Evolutionary conservation across 2,888 invertebrate species (phyloP), one percentile per base, ranked within the genome.

Genomic region (Pyralis farinalis): DNA sequence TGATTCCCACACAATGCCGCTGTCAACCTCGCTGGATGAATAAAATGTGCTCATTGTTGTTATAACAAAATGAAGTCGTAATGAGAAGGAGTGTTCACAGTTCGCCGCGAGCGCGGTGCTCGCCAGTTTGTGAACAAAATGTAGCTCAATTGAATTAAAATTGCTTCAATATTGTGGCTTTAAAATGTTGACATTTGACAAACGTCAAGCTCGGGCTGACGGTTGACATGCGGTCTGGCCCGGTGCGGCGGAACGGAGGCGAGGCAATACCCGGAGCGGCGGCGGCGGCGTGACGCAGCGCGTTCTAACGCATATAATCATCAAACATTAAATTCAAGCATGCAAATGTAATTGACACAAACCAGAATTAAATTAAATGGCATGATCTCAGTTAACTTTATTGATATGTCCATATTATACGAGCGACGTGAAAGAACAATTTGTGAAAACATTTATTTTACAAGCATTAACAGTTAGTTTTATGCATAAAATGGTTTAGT

Each of bases 11-110:
- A 86, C 85, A 86, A 84, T 75, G 68, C 47, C 54, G 67, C 76
- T 72, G 86, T 83, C 85, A 79, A 72, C 69, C 60, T 67, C 64
- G 52, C 63, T 58, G 63, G 65, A 65, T 66, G 78, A 79, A 79
- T 79, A 72, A 76, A 79, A 65, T 61, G 67, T 62, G 58, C 62
- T 64, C 65, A 81, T 87, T 86, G 83, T 87, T 83, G 82, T 82
- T 77, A 80, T 69, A 81, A 80, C 74, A 84, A 86, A 86, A 86
- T 86, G 78, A 85, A 87, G 85, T 68, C 77, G 69, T 85, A 87
- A 86, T 87, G 84, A 86, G 86, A 72, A 65, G 74, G 66, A 69
- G 71, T 62, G 58, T 58, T 52, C 21, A 49, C 43, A 20, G 37
- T 25, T 38, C 16, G n/a, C n/a, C n/a, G 34, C 47, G 43, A 40